Evolutionary conservation across 1,140 invertebrate genomes (phyloP).

Genomic region (Megalonaias nervosa): DNA sequence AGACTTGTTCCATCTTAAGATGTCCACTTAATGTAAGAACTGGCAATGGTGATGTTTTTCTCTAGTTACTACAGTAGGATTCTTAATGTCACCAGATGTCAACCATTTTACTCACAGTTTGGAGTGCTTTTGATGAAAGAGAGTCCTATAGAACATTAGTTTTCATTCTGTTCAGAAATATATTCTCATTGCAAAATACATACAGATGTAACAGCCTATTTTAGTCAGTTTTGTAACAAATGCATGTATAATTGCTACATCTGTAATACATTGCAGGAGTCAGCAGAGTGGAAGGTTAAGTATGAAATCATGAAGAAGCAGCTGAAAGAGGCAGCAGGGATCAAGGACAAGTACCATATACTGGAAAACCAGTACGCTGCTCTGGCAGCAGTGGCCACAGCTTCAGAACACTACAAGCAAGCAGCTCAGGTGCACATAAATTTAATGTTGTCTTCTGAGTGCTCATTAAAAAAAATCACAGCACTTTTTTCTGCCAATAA

Average conservation of each 20-base stretch:
- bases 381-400: constrained; percentile 25
- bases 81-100: too few species aligned
- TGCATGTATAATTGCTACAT: neutral
- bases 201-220: neutral
- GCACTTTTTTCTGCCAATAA: too few species aligned
- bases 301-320: constrained; percentile 21
- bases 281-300: constrained; percentile 33
- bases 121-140: neutral
- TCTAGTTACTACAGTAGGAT: too few species aligned
- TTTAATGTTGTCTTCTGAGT: too few species aligned
- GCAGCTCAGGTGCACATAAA: too few species aligned
- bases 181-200: neutral
- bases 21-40: too few species aligned
- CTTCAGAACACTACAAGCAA: constrained; percentile 1
- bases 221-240: neutral
- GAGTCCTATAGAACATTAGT: neutral
- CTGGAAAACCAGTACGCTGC: constrained; percentile 33
- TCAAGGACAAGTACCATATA: constrained; percentile 29
- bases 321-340: constrained; percentile 24
- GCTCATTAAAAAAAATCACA: too few species aligned
- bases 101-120: neutral
- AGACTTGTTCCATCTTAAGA: too few species aligned
- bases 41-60: too few species aligned
- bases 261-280: constrained; percentile 1
- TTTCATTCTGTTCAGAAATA: neutral